Evolutionary conservation across 2,797 vertebrate species (phyloP).

Genomic region (Spheniscus humboldti): DNA sequence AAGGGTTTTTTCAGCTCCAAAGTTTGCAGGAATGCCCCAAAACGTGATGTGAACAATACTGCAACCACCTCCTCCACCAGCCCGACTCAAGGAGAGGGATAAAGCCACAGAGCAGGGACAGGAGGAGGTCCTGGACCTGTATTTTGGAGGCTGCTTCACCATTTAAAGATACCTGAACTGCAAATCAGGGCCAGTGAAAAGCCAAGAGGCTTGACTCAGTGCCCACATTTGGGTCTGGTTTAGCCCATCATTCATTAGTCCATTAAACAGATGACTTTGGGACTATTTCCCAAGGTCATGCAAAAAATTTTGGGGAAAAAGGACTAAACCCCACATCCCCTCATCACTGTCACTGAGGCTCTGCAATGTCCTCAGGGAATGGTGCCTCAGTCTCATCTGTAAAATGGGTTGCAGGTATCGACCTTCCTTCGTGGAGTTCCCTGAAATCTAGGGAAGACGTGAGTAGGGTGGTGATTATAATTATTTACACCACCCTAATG

Average conservation of each 20-base stretch:
- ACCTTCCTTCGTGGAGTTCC: not conserved
- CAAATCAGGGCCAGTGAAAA: not conserved
- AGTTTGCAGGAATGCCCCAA: not conserved
- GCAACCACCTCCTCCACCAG: not conserved
- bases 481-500: not conserved
- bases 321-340: fast-evolving
- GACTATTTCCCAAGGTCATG: not conserved
- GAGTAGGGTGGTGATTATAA: not conserved
- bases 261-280: not conserved
- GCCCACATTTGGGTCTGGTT: not conserved
- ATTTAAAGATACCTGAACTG: not conserved
- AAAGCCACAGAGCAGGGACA: not conserved
- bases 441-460: not conserved
- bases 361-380: fast-evolving
- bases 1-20: not conserved
- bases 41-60: not conserved
- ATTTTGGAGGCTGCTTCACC: not conserved
- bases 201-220: fast-evolving
- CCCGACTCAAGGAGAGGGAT: fast-evolving
- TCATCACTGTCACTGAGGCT: not conserved
- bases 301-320: not conserved
- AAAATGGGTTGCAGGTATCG: not conserved
- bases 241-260: not conserved
- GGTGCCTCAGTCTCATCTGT: not conserved
- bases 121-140: not conserved